Percentiles rank a stretch among this genome's conserved stretches.
Evolutionary conservation across 2,113 vertebrate species (phyloP).

Genomic region (Neogale vison): DNA sequence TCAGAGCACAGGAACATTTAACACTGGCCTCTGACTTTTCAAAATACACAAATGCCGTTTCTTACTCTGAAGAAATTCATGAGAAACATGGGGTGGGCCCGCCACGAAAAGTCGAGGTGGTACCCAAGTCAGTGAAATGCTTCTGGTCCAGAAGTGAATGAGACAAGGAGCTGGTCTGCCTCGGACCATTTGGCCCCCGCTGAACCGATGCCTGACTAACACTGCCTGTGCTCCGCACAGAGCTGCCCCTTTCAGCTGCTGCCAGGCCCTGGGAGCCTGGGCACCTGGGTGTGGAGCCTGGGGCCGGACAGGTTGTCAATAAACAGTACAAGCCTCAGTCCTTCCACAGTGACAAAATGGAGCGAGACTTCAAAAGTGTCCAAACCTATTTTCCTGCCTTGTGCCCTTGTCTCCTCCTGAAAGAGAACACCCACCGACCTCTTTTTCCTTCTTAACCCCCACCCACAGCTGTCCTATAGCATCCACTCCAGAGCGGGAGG

Average conservation of each 20-base stretch:
- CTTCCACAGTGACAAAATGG: not conserved
- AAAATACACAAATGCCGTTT: slow-evolving; percentile 85
- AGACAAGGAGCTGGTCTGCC: not conserved
- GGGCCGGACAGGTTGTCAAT: not conserved
- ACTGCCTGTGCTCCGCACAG: not conserved
- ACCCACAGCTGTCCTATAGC: not conserved
- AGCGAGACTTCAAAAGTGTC: not conserved
- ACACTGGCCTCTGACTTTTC: slow-evolving; percentile 85
- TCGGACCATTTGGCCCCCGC: not conserved
- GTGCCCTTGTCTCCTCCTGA: not conserved
- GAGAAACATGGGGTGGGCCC: slow-evolving; percentile 60
- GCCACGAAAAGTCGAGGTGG: not conserved
- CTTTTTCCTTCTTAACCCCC: not conserved
- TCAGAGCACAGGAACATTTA: slow-evolving; percentile 84
- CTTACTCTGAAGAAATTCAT: slow-evolving; percentile 80
- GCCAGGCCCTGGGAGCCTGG: not conserved
- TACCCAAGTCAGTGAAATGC: not conserved
- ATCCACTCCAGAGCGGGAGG: fast-evolving
- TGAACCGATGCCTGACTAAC: not conserved
- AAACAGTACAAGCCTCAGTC: not conserved
- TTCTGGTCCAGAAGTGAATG: slow-evolving; percentile 45
- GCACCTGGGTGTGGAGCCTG: not conserved
- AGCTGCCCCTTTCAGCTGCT: not conserved
- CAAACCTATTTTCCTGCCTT: not conserved
- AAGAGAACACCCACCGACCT: not conserved